Evolutionary conservation across 2,113 vertebrate species (phyloP).

Genomic region (Columba janthina): DNA sequence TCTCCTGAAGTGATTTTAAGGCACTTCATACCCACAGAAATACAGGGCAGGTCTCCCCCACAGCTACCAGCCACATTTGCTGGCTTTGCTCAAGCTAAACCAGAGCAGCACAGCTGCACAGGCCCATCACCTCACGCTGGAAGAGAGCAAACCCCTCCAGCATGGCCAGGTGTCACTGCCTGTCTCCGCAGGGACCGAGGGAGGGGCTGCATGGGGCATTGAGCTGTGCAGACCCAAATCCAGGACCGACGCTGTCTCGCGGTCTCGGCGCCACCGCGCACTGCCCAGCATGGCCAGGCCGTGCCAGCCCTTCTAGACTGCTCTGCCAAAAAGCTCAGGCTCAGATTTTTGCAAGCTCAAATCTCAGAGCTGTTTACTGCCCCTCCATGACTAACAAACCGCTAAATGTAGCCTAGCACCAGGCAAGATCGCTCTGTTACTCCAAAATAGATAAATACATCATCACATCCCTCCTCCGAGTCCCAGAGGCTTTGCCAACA

Average conservation of each 20-base stretch:
- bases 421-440: neutral
- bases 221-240: neutral
- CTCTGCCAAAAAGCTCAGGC: neutral
- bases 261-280: neutral
- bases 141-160: neutral
- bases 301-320: neutral
- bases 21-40: neutral
- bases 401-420: neutral
- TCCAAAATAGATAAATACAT: neutral
- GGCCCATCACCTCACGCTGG: fast-evolving
- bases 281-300: neutral
- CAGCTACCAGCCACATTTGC: neutral
- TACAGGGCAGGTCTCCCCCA: neutral
- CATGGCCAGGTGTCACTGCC: fast-evolving
- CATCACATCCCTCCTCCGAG: neutral
- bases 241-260: neutral
- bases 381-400: neutral
- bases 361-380: neutral
- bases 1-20: neutral
- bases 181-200: fast-evolving
- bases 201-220: neutral
- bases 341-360: neutral
- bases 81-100: neutral
- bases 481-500: neutral
- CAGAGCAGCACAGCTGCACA: neutral